Percentiles rank a stretch among this genome's conserved stretches.
Conservation (phyloP, 2,888 invertebrate genomes). For the Pegoplata infirma region DNA sequence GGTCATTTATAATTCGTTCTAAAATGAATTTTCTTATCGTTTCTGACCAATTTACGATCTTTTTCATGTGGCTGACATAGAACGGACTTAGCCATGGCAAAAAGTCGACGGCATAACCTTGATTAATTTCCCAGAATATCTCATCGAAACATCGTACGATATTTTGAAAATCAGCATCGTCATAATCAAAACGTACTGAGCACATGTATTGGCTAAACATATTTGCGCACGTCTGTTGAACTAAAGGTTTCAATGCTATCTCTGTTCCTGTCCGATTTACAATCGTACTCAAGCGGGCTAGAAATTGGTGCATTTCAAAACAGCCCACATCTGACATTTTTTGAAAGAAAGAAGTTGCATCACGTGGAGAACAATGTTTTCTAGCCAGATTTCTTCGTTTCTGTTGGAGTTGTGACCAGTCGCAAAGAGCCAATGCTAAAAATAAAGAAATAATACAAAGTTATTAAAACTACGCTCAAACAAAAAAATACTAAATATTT, state of each 20-base stretch:
- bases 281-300: constrained; percentile 80
- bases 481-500: no score
- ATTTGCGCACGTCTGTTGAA: constrained; percentile 88
- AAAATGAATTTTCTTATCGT: constrained; percentile 87
- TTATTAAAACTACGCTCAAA: no score
- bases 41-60: constrained; percentile 84
- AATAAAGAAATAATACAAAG: no score
- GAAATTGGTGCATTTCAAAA: constrained; percentile 82
- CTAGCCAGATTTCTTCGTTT: constrained; percentile 88
- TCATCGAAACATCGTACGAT: constrained; percentile 88
- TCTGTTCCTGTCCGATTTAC: constrained; percentile 72
- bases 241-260: constrained; percentile 83
- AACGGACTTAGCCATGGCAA: constrained; percentile 89
- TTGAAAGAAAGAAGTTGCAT: constrained; percentile 84
- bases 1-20: constrained; percentile 82
- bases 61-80: constrained; percentile 84
- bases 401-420: constrained; percentile 91
- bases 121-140: constrained; percentile 95
- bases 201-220: constrained; percentile 94
- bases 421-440: constrained; percentile 91
- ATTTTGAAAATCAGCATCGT: constrained; percentile 83
- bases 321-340: constrained; percentile 85
- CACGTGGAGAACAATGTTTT: constrained; percentile 88
- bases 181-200: constrained; percentile 85
- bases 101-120: constrained; percentile 92